These are phyloP conservation scores for Pteropus rufus DNA, from an alignment of 2,797 vertebrate species.

Conservation along the genomic window DNA sequence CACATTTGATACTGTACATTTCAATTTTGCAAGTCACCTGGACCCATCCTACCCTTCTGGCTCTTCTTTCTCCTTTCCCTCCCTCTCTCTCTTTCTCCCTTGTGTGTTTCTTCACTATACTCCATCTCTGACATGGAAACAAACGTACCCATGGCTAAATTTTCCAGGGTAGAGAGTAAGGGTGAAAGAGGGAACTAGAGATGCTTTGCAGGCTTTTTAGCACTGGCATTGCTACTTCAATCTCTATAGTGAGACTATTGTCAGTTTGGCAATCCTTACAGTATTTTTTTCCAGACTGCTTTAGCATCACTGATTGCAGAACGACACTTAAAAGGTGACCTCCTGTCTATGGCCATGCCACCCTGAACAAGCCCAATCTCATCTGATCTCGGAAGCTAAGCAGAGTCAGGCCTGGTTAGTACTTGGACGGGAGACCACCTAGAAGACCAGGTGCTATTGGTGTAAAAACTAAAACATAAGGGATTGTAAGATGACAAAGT, in stretches of 20 bases:
- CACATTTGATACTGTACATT: background rate
- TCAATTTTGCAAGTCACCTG: constrained; percentile 67
- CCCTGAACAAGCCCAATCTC: no score
- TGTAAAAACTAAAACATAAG: no score
- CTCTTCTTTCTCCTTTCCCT: background rate
- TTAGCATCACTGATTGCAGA: background rate
- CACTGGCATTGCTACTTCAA: background rate
- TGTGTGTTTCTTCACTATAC: background rate
- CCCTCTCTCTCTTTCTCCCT: background rate
- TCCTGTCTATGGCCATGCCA: background rate
- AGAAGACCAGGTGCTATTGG: no score
- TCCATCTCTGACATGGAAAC: background rate
- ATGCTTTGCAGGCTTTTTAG: background rate
- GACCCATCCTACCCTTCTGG: background rate
- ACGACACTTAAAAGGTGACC: constrained; percentile 31
- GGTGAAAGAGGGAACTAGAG: background rate
- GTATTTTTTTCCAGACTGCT: background rate
- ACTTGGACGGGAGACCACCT: no score
- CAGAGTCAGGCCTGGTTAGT: no score
- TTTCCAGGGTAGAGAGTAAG: background rate
- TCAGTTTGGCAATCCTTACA: background rate
- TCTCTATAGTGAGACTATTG: background rate
- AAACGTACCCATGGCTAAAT: background rate
- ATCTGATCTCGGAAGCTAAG: no score
- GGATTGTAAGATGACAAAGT: no score